Evolutionary conservation across 2,113 vertebrate species (phyloP).

Genomic region (Verasper variegatus): DNA sequence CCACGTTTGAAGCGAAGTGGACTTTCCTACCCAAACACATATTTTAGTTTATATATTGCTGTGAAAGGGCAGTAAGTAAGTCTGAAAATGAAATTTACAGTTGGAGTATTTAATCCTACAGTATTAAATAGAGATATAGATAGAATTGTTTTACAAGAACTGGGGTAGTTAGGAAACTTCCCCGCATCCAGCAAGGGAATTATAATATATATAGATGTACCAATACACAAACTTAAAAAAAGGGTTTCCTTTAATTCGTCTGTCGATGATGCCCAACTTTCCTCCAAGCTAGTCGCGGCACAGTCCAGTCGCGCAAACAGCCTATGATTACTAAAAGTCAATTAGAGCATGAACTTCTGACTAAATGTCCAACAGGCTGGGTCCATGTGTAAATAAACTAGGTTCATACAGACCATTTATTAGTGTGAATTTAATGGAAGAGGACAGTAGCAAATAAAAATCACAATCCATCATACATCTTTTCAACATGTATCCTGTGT

Average conservation of each 20-base stretch:
- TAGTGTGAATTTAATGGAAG: neutral
- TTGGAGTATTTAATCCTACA: neutral
- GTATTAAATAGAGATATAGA: too few species aligned
- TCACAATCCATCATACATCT: neutral
- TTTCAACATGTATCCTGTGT: neutral
- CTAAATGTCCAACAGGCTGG: too few species aligned
- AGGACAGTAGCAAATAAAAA: conserved; percentile 5
- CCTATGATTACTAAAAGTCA: conserved; percentile 23
- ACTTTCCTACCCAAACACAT: neutral
- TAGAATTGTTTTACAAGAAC: too few species aligned
- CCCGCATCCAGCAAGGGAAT: neutral
- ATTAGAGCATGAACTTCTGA: neutral
- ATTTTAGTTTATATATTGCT: neutral
- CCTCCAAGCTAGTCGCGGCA: neutral
- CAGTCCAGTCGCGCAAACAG: conserved; percentile 21
- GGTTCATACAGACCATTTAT: neutral
- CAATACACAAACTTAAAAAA: neutral
- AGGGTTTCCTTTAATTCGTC: neutral
- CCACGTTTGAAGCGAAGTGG: neutral
- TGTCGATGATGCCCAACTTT: conserved; percentile 8
- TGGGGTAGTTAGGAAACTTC: neutral
- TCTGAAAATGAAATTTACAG: neutral
- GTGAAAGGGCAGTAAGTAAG: neutral
- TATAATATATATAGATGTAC: too few species aligned
- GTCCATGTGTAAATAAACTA: conserved; percentile 35